These are phyloP conservation scores for Erebia palarica DNA, from an alignment of 2,888 invertebrate species.

Conservation along the genomic window DNA sequence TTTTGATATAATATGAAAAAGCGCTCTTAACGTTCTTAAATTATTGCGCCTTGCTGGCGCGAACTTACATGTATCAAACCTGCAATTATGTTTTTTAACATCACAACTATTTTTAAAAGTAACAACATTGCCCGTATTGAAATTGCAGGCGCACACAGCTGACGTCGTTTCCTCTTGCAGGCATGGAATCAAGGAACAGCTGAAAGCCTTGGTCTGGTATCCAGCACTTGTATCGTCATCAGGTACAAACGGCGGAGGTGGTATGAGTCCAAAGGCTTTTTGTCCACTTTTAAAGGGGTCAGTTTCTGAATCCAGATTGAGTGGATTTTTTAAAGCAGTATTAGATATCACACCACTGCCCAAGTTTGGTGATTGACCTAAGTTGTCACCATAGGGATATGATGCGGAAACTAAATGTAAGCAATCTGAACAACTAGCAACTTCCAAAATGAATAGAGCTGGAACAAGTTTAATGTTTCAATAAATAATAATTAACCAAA, in stretches of 20 bases:
- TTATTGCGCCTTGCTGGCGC: neutral
- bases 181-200: constrained; percentile 46
- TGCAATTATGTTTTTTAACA: constrained; percentile 50
- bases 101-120: constrained; percentile 52
- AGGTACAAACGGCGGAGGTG: constrained; percentile 36
- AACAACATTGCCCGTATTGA: constrained; percentile 50
- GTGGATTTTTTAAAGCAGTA: constrained; percentile 13
- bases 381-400: constrained; percentile 10
- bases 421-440: constrained; percentile 8
- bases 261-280: constrained; percentile 31
- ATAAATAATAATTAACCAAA: neutral
- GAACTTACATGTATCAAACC: constrained; percentile 50
- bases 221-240: constrained; percentile 34
- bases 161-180: constrained; percentile 16
- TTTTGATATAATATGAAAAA: too few relatives aligned
- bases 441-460: constrained; percentile 21
- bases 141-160: constrained; percentile 51
- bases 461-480: constrained; percentile 11
- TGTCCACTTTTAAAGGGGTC: constrained; percentile 32
- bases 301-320: constrained; percentile 30
- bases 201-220: constrained; percentile 39
- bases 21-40: too few relatives aligned
- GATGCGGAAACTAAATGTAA: constrained; percentile 20
- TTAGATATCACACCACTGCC: neutral
- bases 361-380: neutral